Percentiles rank a stretch among this genome's conserved stretches.
Evolutionary conservation across 2,888 invertebrate species (phyloP).

Genomic region (Hylaea fasciaria): DNA sequence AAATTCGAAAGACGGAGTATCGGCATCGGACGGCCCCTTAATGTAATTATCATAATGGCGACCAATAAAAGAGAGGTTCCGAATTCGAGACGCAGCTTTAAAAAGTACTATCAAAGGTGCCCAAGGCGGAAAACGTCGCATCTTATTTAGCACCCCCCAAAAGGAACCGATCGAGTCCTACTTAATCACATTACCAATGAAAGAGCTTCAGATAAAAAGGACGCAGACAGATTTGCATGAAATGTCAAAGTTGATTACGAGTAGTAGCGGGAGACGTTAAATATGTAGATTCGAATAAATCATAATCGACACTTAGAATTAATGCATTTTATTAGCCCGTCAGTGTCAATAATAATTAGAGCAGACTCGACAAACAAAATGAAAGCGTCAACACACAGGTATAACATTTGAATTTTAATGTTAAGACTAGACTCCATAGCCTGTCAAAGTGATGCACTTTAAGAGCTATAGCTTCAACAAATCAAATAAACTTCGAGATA

Average conservation of each 20-base stretch:
- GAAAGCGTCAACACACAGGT: too few species aligned
- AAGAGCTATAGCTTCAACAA: slow-evolving; percentile 7
- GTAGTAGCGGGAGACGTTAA: slow-evolving; percentile 53
- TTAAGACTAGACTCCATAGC: too few species aligned
- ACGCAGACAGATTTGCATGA: slow-evolving; percentile 81
- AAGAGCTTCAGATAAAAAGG: slow-evolving; percentile 78
- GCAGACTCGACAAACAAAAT: too few species aligned
- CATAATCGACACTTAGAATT: slow-evolving; percentile 39
- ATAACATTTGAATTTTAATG: neutral
- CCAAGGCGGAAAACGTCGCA: slow-evolving; percentile 82
- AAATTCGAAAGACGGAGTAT: slow-evolving; percentile 82
- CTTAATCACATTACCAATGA: slow-evolving; percentile 82
- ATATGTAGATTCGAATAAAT: slow-evolving; percentile 62
- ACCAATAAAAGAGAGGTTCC: slow-evolving; percentile 82
- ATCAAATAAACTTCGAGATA: slow-evolving; percentile 20
- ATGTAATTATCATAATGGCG: slow-evolving; percentile 84
- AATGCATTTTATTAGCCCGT: slow-evolving; percentile 19
- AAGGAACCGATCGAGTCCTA: slow-evolving; percentile 63
- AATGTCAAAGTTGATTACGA: slow-evolving; percentile 76
- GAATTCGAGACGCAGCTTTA: slow-evolving; percentile 82
- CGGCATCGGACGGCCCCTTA: slow-evolving; percentile 76
- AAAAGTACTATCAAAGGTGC: slow-evolving; percentile 70
- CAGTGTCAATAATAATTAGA: neutral
- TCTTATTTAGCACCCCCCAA: slow-evolving; percentile 81
- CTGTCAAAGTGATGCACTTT: neutral